A percentile compares a stretch with the other conserved stretches of the same genome.
phyloP scores from a whole-genome alignment of 2,113 vertebrate genomes.

The Macquaria ambigua region DNA sequence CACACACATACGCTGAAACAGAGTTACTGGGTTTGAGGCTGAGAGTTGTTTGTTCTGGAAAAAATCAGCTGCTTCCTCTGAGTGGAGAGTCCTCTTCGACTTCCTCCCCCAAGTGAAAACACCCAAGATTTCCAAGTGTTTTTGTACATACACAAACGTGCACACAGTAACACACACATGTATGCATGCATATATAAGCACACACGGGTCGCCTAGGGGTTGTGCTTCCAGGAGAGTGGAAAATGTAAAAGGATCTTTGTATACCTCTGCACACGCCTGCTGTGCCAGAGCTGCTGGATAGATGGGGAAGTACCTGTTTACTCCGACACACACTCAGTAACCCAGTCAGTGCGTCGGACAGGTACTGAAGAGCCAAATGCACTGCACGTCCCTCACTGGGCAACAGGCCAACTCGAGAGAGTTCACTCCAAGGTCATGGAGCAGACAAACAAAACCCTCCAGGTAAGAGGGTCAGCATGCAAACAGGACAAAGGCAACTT shows the following conservation, averaged over 20 bases:
- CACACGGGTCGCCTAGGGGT: slow-evolving; percentile 7
- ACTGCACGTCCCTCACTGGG: slow-evolving; percentile 13
- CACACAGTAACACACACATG: background rate
- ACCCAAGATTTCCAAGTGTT: slow-evolving; percentile 4
- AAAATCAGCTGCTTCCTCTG: slow-evolving; percentile 4
- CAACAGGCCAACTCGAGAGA: slow-evolving; percentile 39
- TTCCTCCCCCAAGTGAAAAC: slow-evolving; percentile 1
- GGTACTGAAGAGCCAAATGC: slow-evolving; percentile 45
- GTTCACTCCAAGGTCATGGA: slow-evolving; percentile 59
- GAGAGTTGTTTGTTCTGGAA: slow-evolving; percentile 32
- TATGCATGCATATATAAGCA: slow-evolving; percentile 12
- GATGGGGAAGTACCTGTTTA: slow-evolving; percentile 68
- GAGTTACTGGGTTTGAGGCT: slow-evolving; percentile 11
- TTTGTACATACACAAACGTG: slow-evolving; percentile 6
- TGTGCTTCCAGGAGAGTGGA: slow-evolving; percentile 58
- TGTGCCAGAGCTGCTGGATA: slow-evolving; percentile 38
- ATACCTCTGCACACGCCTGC: slow-evolving; percentile 31
- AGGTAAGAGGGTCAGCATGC: slow-evolving; percentile 29
- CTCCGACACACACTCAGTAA: slow-evolving; percentile 53
- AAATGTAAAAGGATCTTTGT: slow-evolving; percentile 73
- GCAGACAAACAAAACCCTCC: slow-evolving; percentile 24
- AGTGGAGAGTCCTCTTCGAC: background rate
- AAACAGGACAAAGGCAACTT: slow-evolving; percentile 22
- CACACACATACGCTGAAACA: slow-evolving; percentile 6
- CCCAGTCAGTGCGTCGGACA: slow-evolving; percentile 59